Evolutionary conservation across 2,797 vertebrate genomes (phyloP).

Genomic region (Loris lydekkerianus): DNA sequence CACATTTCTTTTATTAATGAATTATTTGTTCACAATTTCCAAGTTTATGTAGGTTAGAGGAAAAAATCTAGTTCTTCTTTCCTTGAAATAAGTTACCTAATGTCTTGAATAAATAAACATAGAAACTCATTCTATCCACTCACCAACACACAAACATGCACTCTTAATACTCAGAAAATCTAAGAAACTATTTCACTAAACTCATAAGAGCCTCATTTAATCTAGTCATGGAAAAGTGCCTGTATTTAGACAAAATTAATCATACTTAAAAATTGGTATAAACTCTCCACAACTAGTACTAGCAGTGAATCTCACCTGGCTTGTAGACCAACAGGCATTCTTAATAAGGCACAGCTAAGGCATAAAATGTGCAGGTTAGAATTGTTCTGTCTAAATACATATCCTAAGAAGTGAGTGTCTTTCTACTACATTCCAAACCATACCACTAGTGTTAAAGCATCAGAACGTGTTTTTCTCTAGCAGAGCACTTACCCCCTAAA

Average conservation of each 20-base stretch:
- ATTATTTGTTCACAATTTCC: slow-evolving; percentile 31
- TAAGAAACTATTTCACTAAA: neutral
- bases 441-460: neutral
- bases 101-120: neutral
- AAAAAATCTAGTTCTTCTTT: neutral
- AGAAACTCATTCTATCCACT: neutral
- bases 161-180: neutral
- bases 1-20: slow-evolving; percentile 31
- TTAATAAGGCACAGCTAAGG: neutral
- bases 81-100: neutral
- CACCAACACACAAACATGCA: neutral
- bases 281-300: neutral
- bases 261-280: neutral
- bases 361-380: neutral
- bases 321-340: neutral
- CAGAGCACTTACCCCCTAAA: neutral
- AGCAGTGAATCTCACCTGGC: neutral
- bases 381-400: neutral
- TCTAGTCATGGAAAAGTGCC: neutral
- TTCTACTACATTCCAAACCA: neutral
- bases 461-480: slow-evolving; percentile 30
- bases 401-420: neutral
- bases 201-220: neutral
- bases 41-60: neutral
- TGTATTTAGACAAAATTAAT: slow-evolving; percentile 23